phyloP scores from a whole-genome alignment of 2,113 vertebrate genomes.

The Argyrosomus japonicus region DNA sequence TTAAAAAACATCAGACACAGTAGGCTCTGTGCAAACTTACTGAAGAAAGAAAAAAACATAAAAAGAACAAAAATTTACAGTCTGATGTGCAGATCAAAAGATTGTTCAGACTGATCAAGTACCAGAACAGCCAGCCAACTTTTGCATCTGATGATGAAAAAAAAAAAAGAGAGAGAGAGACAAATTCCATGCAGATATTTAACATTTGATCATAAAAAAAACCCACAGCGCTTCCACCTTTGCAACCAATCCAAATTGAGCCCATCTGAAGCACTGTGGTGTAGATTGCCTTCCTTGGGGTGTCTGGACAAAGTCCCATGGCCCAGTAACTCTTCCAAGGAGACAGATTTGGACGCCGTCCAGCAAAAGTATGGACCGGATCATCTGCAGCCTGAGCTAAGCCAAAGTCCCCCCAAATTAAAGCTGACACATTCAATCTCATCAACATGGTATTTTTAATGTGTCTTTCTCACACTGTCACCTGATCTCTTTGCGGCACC shows the following conservation, averaged over 20 bases:
- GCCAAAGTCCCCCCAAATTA: slow-evolving; percentile 71
- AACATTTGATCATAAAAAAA: slow-evolving; percentile 49
- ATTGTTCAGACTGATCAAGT: slow-evolving; percentile 15
- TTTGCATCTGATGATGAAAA: slow-evolving; percentile 25
- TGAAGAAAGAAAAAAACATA: background rate
- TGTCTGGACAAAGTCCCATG: slow-evolving; percentile 78
- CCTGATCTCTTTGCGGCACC: slow-evolving; percentile 54
- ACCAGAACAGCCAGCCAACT: slow-evolving; percentile 15
- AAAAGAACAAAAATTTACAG: slow-evolving; percentile 14
- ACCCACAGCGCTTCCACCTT: background rate
- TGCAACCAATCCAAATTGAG: slow-evolving; percentile 54
- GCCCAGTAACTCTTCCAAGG: slow-evolving; percentile 76
- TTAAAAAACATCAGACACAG: background rate
- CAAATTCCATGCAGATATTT: slow-evolving; percentile 39
- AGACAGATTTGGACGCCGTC: slow-evolving; percentile 78
- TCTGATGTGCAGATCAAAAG: slow-evolving; percentile 42
- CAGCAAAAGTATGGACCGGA: slow-evolving; percentile 74
- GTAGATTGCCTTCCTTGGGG: slow-evolving; percentile 71
- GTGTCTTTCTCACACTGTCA: slow-evolving; percentile 60
- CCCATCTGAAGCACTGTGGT: slow-evolving; percentile 60
- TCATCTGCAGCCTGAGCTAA: slow-evolving; percentile 71
- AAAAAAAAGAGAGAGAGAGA: slow-evolving; percentile 4
- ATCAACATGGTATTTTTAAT: slow-evolving; percentile 66
- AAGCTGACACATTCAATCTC: slow-evolving; percentile 80
- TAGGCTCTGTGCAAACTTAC: background rate